Evolutionary conservation across 1,140 invertebrate genomes (phyloP).

Genomic region (Panagrolaimus sp.): DNA sequence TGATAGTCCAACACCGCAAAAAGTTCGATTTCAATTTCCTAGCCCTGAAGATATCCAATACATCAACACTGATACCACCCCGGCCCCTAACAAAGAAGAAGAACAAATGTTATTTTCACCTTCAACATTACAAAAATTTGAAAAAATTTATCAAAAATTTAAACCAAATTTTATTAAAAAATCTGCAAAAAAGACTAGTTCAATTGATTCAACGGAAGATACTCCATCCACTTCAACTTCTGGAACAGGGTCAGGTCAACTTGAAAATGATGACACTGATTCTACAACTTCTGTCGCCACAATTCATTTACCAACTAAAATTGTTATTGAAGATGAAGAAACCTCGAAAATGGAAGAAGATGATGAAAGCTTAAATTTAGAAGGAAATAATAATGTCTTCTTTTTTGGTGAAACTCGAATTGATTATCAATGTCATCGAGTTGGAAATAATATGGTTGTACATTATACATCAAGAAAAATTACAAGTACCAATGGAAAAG

Average conservation of each 20-base stretch:
- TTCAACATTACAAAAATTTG: not conserved
- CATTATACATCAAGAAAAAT: constrained; percentile 3
- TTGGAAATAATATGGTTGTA: constrained; percentile 6
- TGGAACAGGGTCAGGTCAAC: not conserved
- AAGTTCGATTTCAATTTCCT: not conserved
- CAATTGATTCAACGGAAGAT: not conserved
- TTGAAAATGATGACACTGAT: not conserved
- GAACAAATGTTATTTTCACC: not conserved
- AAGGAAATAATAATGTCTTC: not conserved
- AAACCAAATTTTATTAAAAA: constrained; percentile 6
- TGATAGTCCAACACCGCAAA: not conserved
- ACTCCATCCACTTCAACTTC: not conserved
- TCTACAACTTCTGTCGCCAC: not conserved
- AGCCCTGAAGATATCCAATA: not conserved
- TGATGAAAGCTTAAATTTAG: not conserved
- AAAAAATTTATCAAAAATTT: constrained; percentile 15
- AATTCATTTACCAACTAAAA: not conserved
- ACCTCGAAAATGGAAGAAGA: not conserved
- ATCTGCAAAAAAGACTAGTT: not conserved
- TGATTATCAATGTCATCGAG: not conserved
- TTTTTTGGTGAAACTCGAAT: not conserved
- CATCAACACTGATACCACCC: constrained; percentile 1
- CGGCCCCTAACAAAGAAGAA: not conserved
- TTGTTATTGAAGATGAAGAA: not conserved
- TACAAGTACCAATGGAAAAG: not conserved